Evolutionary conservation across 2,113 vertebrate genomes (phyloP), one percentile per base, ranked within the genome.

Genomic region (Austrofundulus limnaeus): DNA sequence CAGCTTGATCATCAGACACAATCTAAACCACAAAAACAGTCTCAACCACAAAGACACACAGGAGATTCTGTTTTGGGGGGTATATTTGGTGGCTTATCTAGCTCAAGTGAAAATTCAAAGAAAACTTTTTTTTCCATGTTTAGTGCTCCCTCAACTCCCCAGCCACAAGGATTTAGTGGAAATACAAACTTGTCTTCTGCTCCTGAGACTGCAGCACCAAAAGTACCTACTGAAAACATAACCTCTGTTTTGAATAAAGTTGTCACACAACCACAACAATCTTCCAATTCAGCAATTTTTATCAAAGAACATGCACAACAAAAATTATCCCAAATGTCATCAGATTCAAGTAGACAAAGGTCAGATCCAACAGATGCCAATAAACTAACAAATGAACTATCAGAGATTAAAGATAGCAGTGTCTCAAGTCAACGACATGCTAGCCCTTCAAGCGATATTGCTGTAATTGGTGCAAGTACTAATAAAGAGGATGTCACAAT

Each of bases 81-180:
- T n/a, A 24, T 85, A 57, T 69, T 89, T 0, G 75, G 85, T 60
- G 82, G 77, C 15, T 60, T 84, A 24, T 78, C 89, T 75, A 45
- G 71, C 21, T 71, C 90, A 23, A 86, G 21, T 84, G 88, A 90
- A 67, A 72, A 68, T 78, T 70, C 80, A 46, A 73, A 49, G 65
- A 88, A 82, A 75, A 14, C 69, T 66, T 75, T 92, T 57, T 85
- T 91, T n/a, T 91, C 90, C 0, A 76, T 90, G 57, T 92, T 92
- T 77, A 52, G 81, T 70, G 72, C 55, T n/a, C 61, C 86, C 3
- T 74, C 42, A 69, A 39, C 71, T 31, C 15, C 82, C 41, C 66
- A 81, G 71, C 52, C 84, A 59, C 23, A 73, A 69, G 73, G 41
- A 48, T 5, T 28, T 54, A 42, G 60, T 61, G 88, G 79, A 69